These are phyloP conservation scores for Vannuccia rotundouncinata DNA, from an alignment of 2,888 invertebrate species.

Conservation along the genomic window DNA sequence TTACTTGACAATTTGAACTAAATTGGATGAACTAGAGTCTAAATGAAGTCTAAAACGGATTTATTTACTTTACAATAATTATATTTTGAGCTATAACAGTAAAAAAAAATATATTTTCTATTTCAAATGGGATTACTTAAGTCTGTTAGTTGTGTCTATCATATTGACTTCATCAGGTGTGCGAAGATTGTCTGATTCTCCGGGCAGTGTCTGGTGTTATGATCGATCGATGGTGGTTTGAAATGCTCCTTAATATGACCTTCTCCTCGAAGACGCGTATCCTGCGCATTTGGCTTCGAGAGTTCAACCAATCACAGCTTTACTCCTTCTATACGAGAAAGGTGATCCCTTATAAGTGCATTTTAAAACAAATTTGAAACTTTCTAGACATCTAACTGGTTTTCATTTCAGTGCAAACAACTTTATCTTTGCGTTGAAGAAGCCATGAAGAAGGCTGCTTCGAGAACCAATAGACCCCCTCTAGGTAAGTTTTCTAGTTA, in stretches of 20 bases:
- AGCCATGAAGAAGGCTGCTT: slow-evolving; percentile 81
- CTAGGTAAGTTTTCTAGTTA: slow-evolving; percentile 56
- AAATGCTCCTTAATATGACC: slow-evolving; percentile 96
- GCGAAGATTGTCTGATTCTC: slow-evolving; percentile 65
- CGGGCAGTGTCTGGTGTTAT: slow-evolving; percentile 59
- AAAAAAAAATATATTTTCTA: no score
- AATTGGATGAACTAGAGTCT: no score
- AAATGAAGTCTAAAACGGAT: no score
- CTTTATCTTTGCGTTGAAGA: slow-evolving; percentile 96
- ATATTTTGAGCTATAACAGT: no score
- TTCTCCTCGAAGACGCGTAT: slow-evolving; percentile 96
- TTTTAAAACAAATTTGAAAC: neutral
- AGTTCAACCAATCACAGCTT: neutral
- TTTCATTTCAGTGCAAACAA: slow-evolving; percentile 88
- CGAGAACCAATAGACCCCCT: slow-evolving; percentile 61
- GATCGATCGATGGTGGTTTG: slow-evolving; percentile 87
- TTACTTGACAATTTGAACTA: no score
- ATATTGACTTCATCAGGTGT: neutral
- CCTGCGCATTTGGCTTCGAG: slow-evolving; percentile 75
- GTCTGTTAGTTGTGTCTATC: no score
- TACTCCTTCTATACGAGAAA: slow-evolving; percentile 9
- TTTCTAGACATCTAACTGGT: no score
- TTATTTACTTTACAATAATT: no score
- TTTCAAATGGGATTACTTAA: no score
- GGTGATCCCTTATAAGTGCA: neutral